A percentile compares a stretch with the other conserved stretches of the same genome.
phyloP scores from a whole-genome alignment of 2,113 vertebrate species.

The Laticauda laticaudata region DNA sequence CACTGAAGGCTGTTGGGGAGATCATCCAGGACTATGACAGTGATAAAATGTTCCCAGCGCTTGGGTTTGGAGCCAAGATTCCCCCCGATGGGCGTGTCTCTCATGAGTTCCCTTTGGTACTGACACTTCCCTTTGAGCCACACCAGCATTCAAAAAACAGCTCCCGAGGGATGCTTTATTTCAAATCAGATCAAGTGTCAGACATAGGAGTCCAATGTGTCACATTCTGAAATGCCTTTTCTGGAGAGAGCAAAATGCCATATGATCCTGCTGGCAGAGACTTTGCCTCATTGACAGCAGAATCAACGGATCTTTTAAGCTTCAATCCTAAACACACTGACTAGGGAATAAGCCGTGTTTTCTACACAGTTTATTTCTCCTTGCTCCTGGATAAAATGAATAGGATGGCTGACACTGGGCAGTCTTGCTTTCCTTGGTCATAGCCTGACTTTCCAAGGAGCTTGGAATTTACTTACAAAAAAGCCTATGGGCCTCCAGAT shows the following conservation, averaged over 20 bases:
- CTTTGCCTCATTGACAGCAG: background rate
- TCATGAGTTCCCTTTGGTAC: slow-evolving; percentile 90
- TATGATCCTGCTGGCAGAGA: background rate
- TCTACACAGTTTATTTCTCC: background rate
- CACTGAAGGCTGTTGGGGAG: slow-evolving; percentile 88
- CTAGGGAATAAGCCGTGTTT: background rate
- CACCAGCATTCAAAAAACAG: background rate
- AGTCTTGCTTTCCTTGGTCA: background rate
- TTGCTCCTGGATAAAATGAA: background rate
- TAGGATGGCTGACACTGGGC: background rate
- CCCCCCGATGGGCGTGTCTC: slow-evolving; percentile 88
- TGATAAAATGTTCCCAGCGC: slow-evolving; percentile 91
- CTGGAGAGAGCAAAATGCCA: background rate
- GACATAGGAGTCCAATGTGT: background rate
- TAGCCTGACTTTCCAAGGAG: background rate
- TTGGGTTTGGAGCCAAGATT: slow-evolving; percentile 91
- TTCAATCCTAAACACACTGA: background rate
- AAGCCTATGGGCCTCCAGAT: background rate
- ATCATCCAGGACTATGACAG: slow-evolving; percentile 97
- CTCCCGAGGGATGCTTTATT: background rate
- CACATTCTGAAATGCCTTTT: background rate
- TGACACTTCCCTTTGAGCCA: slow-evolving; percentile 7
- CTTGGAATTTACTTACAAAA: background rate
- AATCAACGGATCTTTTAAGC: background rate
- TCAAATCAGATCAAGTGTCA: background rate